Base-by-base conservation (phyloP, 2,113 vertebrate species). In the Pimephales promelas region DNA sequence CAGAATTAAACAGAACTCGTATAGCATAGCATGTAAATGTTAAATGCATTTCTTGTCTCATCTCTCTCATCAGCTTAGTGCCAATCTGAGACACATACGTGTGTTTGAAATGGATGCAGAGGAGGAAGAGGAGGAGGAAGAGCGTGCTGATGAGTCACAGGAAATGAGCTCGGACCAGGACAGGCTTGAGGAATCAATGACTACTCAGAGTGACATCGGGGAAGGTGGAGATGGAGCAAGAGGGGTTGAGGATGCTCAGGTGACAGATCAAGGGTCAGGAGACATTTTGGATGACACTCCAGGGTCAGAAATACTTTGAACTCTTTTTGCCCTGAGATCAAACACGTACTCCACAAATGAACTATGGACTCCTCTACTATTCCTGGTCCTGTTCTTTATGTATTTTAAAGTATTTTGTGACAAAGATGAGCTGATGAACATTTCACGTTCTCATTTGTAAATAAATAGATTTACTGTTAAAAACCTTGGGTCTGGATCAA, bases 31-130 rank as follows among this genome's bases (percentile, higher is more conserved):
- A 8, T 11, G 6, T 76, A 64, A 43, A 57, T 59, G 22, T 13
- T 57, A 13, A 49, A 22, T 22, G 40, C 26, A 36, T 54, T 2
- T 20, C n/a, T 6, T 70, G 26, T 45, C 5, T 75, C 24, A 79
- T 54, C 61, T 59, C 73, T 64, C 43, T 62, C 85, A 64, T 0
- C 86, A 99, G 98, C 92, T 99, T 26, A 99, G 97, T 87, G 95
- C 95, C 3, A 99, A 99, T 88, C 94, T 99, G 52, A 95, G 97
- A 78, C 97, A 99, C 0, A 93, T 99, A 59, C 93, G 97, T 43
- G 96, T 98, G 28, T 99, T 98, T 90, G 98, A 99, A 90, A 99
- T 99, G 98, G 97, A 99, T 61, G 96, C 98, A 2, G 97, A 99
- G 84, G 98, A 99, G 14, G 87, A 88, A 16, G 87, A 88, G 79